These are phyloP conservation scores for Erpornis zantholeuca DNA, from an alignment of 2,113 vertebrate species.

Conservation along the genomic window DNA sequence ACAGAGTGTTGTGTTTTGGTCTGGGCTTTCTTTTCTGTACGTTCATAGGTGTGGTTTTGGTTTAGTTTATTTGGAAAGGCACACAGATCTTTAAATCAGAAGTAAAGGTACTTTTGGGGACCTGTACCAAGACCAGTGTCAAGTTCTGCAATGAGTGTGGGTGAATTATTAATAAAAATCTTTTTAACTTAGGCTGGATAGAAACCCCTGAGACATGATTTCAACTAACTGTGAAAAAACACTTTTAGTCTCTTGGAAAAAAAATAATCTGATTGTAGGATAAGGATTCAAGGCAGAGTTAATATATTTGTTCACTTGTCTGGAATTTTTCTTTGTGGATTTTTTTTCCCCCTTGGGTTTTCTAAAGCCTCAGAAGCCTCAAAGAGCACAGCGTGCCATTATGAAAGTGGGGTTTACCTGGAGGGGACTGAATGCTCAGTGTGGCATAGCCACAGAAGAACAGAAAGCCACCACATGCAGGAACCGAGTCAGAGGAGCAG, in stretches of 20 bases:
- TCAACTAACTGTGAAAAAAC: not conserved
- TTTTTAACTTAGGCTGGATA: not conserved
- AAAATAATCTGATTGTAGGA: not conserved
- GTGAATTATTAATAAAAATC: not conserved
- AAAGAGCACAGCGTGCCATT: not conserved
- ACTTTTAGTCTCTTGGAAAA: not conserved
- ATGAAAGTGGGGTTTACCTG: not conserved
- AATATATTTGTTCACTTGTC: not conserved
- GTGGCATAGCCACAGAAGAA: not conserved
- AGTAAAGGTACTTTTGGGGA: not conserved
- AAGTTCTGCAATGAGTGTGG: not conserved
- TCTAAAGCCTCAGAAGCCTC: not conserved
- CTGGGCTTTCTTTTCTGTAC: not conserved
- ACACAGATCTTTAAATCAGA: not conserved
- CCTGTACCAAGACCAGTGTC: not conserved
- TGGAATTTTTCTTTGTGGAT: not conserved
- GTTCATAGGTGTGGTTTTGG: not conserved
- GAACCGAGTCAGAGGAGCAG: not conserved
- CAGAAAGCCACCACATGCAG: fast-evolving
- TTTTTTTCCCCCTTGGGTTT: not conserved
- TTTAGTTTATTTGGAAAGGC: not conserved
- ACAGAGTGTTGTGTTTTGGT: fast-evolving
- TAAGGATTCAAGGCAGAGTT: not conserved
- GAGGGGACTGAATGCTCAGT: not conserved
- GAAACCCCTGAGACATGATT: not conserved